Conservation (phyloP, 2,797 vertebrate species). For the Anas bernieri region DNA sequence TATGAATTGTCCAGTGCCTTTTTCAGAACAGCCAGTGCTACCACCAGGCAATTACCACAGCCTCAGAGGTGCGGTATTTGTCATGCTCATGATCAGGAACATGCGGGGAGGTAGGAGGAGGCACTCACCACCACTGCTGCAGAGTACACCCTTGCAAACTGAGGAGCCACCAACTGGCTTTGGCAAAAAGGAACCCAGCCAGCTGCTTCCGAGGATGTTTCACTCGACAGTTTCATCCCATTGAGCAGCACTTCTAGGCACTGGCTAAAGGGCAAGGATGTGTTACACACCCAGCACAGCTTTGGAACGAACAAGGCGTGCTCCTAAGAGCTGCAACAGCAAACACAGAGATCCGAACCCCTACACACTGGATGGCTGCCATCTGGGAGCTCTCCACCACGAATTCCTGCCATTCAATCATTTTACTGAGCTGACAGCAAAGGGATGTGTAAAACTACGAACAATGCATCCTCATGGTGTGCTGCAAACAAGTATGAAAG, state of each 20-base stretch:
- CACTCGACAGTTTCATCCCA: rapidly evolving
- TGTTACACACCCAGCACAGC: rapidly evolving
- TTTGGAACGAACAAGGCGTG: rapidly evolving
- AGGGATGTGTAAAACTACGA: not conserved
- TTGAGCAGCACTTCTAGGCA: not conserved
- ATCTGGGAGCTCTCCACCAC: not conserved
- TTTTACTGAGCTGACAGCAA: not conserved
- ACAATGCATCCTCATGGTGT: rapidly evolving
- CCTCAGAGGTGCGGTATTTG: rapidly evolving
- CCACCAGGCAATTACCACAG: not conserved
- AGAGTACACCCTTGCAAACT: not conserved
- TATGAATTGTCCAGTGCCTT: too few relatives aligned
- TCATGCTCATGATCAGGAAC: too few relatives aligned
- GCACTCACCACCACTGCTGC: not conserved
- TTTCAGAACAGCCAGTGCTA: not conserved
- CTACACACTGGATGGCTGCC: rapidly evolving
- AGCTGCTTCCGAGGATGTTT: not conserved
- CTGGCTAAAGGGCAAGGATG: not conserved
- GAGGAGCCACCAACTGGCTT: not conserved
- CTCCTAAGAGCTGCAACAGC: not conserved
- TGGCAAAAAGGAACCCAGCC: not conserved
- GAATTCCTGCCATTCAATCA: not conserved
- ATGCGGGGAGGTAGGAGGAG: rapidly evolving
- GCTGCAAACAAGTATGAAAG: rapidly evolving
- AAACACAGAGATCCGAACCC: not conserved